These are phyloP conservation scores for Chironomus riparius DNA, from an alignment of 2,888 invertebrate genomes.

Conservation along the genomic window DNA sequence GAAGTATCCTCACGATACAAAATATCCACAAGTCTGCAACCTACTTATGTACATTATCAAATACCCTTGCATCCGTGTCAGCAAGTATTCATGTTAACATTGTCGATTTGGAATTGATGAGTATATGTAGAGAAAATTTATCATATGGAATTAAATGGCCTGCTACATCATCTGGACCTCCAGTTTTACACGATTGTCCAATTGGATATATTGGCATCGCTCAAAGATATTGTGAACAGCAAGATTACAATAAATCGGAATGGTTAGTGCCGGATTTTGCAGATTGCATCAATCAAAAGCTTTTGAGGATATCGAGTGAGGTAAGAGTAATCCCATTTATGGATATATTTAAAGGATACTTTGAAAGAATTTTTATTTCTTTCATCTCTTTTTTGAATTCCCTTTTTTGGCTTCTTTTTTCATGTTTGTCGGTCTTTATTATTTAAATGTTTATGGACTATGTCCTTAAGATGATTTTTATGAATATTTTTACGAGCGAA, in stretches of 20 bases:
- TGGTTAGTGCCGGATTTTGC: slow-evolving; percentile 73
- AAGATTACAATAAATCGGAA: slow-evolving; percentile 54
- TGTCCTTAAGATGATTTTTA: no score
- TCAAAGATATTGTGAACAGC: slow-evolving; percentile 49
- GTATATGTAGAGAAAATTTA: slow-evolving; percentile 48
- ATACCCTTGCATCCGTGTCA: slow-evolving; percentile 47
- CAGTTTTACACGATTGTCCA: slow-evolving; percentile 56
- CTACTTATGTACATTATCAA: slow-evolving; percentile 63
- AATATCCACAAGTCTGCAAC: slow-evolving; percentile 69
- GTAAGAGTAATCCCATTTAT: slow-evolving; percentile 39
- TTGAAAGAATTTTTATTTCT: no score
- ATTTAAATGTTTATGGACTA: no score
- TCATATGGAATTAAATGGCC: slow-evolving; percentile 55
- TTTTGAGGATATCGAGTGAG: slow-evolving; percentile 54
- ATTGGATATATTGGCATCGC: slow-evolving; percentile 47
- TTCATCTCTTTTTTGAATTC: neutral
- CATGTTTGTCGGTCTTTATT: no score
- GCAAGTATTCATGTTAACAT: slow-evolving; percentile 57
- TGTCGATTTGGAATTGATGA: slow-evolving; percentile 50
- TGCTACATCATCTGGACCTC: slow-evolving; percentile 63
- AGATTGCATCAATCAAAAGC: slow-evolving; percentile 56
- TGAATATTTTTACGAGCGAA: no score
- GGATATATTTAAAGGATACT: neutral
- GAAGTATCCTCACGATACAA: slow-evolving; percentile 69
- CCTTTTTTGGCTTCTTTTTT: neutral